Conservation (phyloP, 1,140 invertebrate species). For the Pinna nobilis region DNA sequence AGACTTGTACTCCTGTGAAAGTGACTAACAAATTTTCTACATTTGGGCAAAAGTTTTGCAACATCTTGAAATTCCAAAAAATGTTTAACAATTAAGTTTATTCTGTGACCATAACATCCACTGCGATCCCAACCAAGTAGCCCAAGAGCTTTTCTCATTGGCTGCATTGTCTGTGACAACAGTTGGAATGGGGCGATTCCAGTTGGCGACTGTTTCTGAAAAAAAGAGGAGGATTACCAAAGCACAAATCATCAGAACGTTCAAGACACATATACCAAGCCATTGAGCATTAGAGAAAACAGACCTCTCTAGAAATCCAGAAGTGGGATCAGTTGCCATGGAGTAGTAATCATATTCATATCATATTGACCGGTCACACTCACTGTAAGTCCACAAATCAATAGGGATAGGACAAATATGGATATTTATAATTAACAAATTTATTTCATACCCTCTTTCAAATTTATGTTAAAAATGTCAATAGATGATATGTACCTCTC, state of each 20-base stretch:
- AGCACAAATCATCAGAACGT: too few relatives aligned
- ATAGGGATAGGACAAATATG: not conserved
- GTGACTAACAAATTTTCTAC: constrained; percentile 19
- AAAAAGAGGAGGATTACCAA: too few relatives aligned
- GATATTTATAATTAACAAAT: not conserved
- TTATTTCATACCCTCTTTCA: not conserved
- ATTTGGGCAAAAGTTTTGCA: not conserved
- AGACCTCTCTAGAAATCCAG: too few relatives aligned
- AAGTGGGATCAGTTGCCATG: too few relatives aligned
- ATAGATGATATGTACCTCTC: not conserved
- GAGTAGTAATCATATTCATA: too few relatives aligned
- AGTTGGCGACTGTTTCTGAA: not conserved
- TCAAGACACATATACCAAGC: too few relatives aligned
- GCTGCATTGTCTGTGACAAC: constrained; percentile 43
- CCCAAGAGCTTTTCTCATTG: constrained; percentile 41
- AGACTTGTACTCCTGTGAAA: constrained; percentile 18
- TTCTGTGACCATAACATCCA: constrained; percentile 45
- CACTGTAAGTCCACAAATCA: too few relatives aligned
- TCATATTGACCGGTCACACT: too few relatives aligned
- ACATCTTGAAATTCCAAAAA: not conserved
- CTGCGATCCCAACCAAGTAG: constrained; percentile 31
- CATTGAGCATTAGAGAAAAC: too few relatives aligned
- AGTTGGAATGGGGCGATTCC: constrained; percentile 6
- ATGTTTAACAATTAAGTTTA: constrained; percentile 40
- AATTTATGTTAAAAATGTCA: not conserved